phyloP scores from a whole-genome alignment of 2,888 invertebrate genomes.

The Heliconius ethilla region DNA sequence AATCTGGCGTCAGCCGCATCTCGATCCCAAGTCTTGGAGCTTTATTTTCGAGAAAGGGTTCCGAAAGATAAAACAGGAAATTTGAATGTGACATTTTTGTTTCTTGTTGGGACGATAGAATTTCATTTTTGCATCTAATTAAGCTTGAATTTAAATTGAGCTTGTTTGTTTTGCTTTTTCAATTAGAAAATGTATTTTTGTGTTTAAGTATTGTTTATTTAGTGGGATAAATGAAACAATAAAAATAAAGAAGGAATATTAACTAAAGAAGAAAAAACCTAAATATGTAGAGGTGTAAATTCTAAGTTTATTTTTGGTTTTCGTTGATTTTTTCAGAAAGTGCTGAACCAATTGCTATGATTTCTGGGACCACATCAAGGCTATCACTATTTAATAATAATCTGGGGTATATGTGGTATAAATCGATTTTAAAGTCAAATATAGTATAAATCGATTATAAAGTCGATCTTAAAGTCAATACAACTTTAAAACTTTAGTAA shows the following conservation, averaged over 20 bases:
- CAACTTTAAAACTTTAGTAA: not conserved
- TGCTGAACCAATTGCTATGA: not conserved
- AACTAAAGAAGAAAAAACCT: not conserved
- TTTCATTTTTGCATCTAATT: constrained; percentile 28
- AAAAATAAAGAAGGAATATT: not conserved
- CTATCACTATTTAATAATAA: too few relatives aligned
- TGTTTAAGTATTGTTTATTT: not conserved
- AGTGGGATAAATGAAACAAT: not conserved
- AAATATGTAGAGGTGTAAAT: not conserved
- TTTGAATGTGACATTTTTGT: constrained; percentile 33
- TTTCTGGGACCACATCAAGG: not conserved
- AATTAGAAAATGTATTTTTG: not conserved
- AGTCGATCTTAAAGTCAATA: too few relatives aligned
- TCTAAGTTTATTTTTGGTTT: not conserved
- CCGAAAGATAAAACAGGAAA: constrained; percentile 21
- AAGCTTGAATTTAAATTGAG: constrained; percentile 9
- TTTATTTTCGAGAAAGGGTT: constrained; percentile 36
- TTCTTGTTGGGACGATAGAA: constrained; percentile 24
- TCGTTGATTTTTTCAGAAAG: not conserved
- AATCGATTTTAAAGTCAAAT: too few relatives aligned
- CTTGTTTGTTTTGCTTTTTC: constrained; percentile 12
- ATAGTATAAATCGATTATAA: too few relatives aligned
- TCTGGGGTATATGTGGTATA: too few relatives aligned
- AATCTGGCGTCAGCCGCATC: constrained; percentile 34
- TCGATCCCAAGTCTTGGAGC: constrained; percentile 26